Evolutionary conservation across 2,888 invertebrate species (phyloP), one percentile per base, ranked within the genome.

Genomic region (Caenorhabditis auriculariae): DNA sequence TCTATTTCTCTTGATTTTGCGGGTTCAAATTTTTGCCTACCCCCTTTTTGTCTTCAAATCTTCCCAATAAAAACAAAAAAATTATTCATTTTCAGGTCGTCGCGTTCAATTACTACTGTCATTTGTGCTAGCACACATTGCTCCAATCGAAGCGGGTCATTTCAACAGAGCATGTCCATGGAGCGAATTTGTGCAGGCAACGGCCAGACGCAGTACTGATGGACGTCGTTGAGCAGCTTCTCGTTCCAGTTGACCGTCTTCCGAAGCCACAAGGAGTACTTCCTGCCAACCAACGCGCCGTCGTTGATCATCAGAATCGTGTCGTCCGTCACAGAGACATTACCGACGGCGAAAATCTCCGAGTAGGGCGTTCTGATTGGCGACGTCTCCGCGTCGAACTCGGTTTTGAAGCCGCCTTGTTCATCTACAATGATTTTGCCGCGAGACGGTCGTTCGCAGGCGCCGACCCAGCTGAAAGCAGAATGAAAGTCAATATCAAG

Each of bases 31-130:
- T n/a, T n/a, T n/a, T n/a, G n/a, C n/a, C n/a, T n/a, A 15, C 35
- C 1, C 35, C 35, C 12, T 35, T n/a, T 1, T 15, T 12, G n/a
- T n/a, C n/a, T 35, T 35, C 35, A 15, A 35, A 35, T 15, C 35
- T 35, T 35, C 35, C 35, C 35, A 35, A 35, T n/a, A n/a, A n/a
- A 26, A n/a, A 19, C 42, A 21, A 12, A 48, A 12, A 28, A 46
- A 19, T 32, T 24, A 38, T 39, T 29, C 17, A 24, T 3, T 56
- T 69, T 28, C 54, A 73, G 66, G 75, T 80, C 6, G 78, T 80
- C 21, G 72, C 78, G 5, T 69, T 79, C 68, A 80, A 80, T 60
- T 81, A 79, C 62, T 80, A 80, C 69, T 80, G 80, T 60, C 78
- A 80, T 61, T 66, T 80, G 29, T 73, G 75, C 52, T 75, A 68